Evolutionary conservation across 1,140 invertebrate genomes (phyloP).

Genomic region (Cherax quadricarinatus): DNA sequence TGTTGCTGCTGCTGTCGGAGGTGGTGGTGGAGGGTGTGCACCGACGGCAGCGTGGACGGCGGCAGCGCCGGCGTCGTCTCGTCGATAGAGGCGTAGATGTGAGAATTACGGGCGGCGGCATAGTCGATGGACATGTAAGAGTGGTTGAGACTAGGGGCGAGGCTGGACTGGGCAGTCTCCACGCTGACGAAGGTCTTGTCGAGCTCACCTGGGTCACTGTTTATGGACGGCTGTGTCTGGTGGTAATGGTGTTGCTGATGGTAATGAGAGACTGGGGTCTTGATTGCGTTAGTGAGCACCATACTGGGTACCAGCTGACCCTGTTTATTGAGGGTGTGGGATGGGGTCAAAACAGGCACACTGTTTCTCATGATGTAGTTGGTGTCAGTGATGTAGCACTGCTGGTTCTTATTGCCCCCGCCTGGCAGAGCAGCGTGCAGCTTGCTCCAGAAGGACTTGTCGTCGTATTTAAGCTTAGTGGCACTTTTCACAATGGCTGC

Average conservation of each 20-base stretch:
- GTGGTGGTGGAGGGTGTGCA: conserved; percentile 80
- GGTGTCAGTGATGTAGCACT: conserved; percentile 72
- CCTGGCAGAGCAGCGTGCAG: conserved; percentile 60
- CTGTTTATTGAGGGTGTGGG: conserved; percentile 20
- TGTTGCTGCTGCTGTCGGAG: conserved; percentile 74
- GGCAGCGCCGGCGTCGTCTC: conserved; percentile 82
- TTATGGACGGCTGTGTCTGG: conserved; percentile 74
- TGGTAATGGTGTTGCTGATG: conserved; percentile 74
- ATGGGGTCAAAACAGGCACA: conserved; percentile 64
- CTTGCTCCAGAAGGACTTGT: conserved; percentile 72
- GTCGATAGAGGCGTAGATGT: conserved; percentile 79
- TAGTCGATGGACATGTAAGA: conserved; percentile 74
- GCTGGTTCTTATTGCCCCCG: conserved; percentile 44
- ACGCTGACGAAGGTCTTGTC: conserved; percentile 73
- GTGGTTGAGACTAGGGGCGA: conserved; percentile 69
- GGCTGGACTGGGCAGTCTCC: conserved; percentile 72
- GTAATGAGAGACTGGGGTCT: conserved; percentile 55
- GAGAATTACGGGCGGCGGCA: conserved; percentile 75
- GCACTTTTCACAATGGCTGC: conserved; percentile 59
- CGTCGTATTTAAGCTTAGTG: conserved; percentile 69
- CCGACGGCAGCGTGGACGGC: conserved; percentile 82
- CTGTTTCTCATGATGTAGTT: conserved; percentile 73
- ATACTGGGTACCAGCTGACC: conserved; percentile 61
- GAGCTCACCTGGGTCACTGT: conserved; percentile 73
- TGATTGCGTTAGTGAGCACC: conserved; percentile 67